These are phyloP conservation scores for Napeogenes inachia DNA, from an alignment of 2,888 invertebrate species.

Conservation along the genomic window DNA sequence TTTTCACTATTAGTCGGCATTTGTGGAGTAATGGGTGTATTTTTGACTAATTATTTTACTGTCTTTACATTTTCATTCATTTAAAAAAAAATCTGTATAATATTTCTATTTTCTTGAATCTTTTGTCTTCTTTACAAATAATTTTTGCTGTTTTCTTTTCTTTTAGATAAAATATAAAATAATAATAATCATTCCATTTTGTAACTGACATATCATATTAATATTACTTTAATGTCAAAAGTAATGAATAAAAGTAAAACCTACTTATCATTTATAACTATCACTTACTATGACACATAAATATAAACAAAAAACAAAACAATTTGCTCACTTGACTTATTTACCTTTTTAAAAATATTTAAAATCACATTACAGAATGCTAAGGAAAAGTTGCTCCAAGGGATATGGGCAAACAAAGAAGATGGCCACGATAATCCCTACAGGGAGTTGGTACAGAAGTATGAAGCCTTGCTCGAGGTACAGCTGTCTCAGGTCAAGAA, in stretches of 20 bases:
- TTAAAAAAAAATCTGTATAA: not conserved
- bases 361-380: conserved; percentile 57
- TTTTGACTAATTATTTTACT: conserved; percentile 54
- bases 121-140: not conserved
- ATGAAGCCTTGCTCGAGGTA: conserved; percentile 88
- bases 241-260: no score
- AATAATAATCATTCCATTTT: conserved; percentile 20
- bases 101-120: not conserved
- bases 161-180: conserved; percentile 1
- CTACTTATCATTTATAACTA: no score
- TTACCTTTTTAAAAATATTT: not conserved
- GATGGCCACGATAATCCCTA: conserved; percentile 82
- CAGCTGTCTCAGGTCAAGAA: conserved; percentile 81
- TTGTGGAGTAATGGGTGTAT: conserved; percentile 67
- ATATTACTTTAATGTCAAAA: conserved; percentile 3
- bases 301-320: no score
- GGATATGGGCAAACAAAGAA: conserved; percentile 74
- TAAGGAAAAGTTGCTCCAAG: conserved; percentile 72
- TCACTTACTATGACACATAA: no score
- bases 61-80: conserved; percentile 5
- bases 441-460: conserved; percentile 89
- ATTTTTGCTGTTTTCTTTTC: not conserved
- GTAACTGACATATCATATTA: conserved; percentile 23
- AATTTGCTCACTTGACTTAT: no score
- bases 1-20: conserved; percentile 27